phyloP scores from a whole-genome alignment of 2,797 vertebrate species.

The Smutsia gigantea region DNA sequence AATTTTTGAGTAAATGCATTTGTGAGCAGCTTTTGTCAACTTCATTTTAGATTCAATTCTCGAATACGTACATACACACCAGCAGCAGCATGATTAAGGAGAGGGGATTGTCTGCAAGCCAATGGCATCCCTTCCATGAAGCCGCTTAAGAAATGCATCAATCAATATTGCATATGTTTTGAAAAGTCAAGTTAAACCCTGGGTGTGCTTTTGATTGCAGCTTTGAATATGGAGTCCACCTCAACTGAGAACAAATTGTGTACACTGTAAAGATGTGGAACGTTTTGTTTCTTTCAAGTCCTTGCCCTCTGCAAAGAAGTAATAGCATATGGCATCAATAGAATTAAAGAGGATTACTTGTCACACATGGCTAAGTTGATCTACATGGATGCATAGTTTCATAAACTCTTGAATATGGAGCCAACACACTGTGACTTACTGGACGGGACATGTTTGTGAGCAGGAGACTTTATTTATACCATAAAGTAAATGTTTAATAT shows the following conservation, averaged over 20 bases:
- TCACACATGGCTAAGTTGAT: neutral
- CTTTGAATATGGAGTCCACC: neutral
- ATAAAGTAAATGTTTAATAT: neutral
- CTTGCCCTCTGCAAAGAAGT: neutral
- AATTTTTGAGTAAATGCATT: conserved; percentile 49
- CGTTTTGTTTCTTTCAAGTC: neutral
- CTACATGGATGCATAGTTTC: neutral
- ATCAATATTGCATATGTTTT: neutral
- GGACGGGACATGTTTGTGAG: neutral
- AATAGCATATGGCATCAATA: neutral
- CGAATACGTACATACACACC: neutral
- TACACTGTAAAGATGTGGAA: neutral
- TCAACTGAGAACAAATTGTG: neutral
- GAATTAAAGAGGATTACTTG: conserved; percentile 3
- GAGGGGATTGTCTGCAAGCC: neutral
- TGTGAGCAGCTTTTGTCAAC: neutral
- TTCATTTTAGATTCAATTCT: conserved; percentile 44
- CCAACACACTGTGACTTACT: neutral
- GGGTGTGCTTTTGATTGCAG: neutral
- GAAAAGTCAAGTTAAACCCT: neutral
- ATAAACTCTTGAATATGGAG: neutral
- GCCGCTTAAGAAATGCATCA: conserved; percentile 4
- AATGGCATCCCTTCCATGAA: neutral
- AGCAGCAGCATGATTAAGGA: neutral
- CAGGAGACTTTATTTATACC: neutral